Base-by-base conservation (phyloP, 2,113 vertebrate species). In the Hemichromis elongatus region DNA sequence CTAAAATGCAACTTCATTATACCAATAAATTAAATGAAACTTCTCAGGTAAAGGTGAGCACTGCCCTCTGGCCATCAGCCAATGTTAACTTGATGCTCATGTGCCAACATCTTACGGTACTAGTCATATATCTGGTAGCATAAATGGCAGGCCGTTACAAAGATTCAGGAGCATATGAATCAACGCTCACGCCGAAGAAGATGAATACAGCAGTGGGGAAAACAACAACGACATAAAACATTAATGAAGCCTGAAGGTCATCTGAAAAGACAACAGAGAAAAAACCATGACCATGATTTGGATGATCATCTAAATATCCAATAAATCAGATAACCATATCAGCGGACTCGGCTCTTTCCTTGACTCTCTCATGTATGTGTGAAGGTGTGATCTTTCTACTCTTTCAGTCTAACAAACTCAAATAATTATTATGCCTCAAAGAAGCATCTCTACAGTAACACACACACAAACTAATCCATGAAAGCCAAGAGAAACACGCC, bases 401-500 rank as follows among this genome's bases (percentile, higher is more conserved):
- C 16, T 18, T 33, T 52, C 13, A n/a, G 5, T 75, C 3, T n/a
- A 75, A n/a, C 18, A 52, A 28, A 30, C 1, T 10, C 24, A 52
- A 19, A 7, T n/a, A 75, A 30, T 12, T 21, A 11, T n/a, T 40
- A 40, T 40, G 19, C 18, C 35, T 11, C 5, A 66, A 66, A 37
- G 33, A 66, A 40, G 12, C 19, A 24, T 0, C 11, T 66, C n/a
- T 52, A 13, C 26, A 52, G 26, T 12, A 28, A 75, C 10, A 12
- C 18, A 33, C 52, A 24, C 80, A 53, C 21, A 81, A 45, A 21
- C 61, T 87, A 56, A 89, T 81, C 52, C 91, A 30, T 88, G 78
- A 80, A 90, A 91, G 93, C 92, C 92, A 93, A 90, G 89, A 88
- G 85, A 89, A 93, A 92, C 89, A 88, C 84, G 80, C 87, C 93